Evolutionary conservation across 2,888 invertebrate species (phyloP).

Genomic region (Smittia sp.): DNA sequence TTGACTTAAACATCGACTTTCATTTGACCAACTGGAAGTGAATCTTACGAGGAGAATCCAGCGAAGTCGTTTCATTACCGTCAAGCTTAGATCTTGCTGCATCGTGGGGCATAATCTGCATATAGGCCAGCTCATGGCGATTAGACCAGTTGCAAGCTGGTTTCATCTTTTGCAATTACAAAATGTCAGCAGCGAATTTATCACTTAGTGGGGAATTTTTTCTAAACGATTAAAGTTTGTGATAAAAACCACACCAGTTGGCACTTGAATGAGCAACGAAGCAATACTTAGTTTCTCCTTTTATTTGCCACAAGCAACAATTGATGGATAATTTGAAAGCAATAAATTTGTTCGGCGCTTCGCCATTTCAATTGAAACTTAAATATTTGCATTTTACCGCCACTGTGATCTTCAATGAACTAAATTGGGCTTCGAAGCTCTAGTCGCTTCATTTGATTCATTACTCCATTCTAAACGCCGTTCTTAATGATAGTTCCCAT

Average conservation of each 20-base stretch:
- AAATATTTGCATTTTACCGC: constrained; percentile 8
- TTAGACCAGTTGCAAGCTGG: no score
- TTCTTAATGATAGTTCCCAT: background rate
- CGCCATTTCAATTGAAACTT: background rate
- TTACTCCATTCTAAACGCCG: background rate
- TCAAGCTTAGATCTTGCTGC: no score
- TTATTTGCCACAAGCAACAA: background rate
- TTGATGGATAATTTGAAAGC: background rate
- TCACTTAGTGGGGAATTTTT: no score
- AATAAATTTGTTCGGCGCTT: background rate
- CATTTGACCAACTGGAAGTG: no score
- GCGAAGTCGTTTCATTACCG: no score
- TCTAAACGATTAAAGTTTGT: no score
- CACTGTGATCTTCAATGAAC: background rate
- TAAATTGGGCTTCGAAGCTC: background rate
- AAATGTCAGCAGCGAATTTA: no score
- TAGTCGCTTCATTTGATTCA: constrained; percentile 4
- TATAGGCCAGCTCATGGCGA: no score
- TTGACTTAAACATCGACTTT: no score
- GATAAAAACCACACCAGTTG: background rate
- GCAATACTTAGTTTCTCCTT: background rate
- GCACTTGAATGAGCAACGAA: background rate
- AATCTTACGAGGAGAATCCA: no score
- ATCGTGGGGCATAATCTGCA: no score
- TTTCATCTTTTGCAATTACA: no score